phyloP scores from a whole-genome alignment of 2,113 vertebrate genomes.

The Prionailurus viverrinus region DNA sequence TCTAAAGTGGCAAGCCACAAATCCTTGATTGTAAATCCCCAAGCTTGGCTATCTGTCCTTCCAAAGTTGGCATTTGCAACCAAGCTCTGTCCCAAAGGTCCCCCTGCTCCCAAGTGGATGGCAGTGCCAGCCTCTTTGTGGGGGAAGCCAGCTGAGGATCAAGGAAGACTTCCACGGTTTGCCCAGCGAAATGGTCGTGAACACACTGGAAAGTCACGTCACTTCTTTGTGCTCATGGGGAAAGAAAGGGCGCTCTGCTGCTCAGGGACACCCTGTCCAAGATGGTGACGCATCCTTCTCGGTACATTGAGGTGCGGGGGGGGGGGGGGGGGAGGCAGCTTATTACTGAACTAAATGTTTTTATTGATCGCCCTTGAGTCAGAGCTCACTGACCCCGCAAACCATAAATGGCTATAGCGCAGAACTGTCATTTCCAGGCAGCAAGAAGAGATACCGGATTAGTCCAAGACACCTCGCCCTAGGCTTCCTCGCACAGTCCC shows the following conservation, averaged over 20 bases:
- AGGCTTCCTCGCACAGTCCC: not conserved
- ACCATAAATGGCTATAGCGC: slow-evolving; percentile 58
- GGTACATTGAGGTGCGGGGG: not conserved
- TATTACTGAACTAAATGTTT: slow-evolving; percentile 79
- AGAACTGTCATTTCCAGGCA: slow-evolving; percentile 77
- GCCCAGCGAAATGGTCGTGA: not conserved
- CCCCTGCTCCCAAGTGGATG: not conserved
- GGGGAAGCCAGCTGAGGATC: not conserved
- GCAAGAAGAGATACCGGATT: slow-evolving; percentile 44
- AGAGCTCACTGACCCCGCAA: slow-evolving; percentile 73
- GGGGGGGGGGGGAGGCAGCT: not conserved
- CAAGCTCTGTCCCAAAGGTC: not conserved
- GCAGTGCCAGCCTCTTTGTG: not conserved
- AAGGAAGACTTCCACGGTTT: not conserved
- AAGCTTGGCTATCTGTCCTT: not conserved
- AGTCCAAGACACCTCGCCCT: slow-evolving; percentile 31
- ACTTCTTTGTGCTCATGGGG: not conserved
- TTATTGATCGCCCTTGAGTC: slow-evolving; percentile 77
- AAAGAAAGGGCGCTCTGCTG: not conserved
- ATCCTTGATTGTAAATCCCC: not conserved
- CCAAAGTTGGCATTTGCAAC: not conserved
- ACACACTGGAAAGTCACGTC: not conserved
- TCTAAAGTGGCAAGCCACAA: slow-evolving; percentile 36
- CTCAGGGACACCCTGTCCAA: slow-evolving; percentile 57
- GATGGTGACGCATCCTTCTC: slow-evolving; percentile 63